Evolutionary conservation across 1,140 invertebrate genomes (phyloP), one percentile per base, ranked within the genome.

Genomic region (Teleopsis dalmanni): DNA sequence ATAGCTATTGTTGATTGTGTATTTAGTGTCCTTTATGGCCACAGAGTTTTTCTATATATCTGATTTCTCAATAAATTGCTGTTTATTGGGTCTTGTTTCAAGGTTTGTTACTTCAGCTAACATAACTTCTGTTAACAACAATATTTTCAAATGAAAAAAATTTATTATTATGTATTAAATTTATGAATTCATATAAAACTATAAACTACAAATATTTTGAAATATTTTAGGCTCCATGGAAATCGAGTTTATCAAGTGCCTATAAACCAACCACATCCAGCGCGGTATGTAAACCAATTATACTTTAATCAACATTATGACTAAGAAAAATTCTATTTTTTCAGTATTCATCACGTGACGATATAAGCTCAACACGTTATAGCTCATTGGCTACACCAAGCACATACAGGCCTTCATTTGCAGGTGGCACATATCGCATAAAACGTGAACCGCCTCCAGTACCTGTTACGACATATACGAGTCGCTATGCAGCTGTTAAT

Each of bases 371-470:
- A 4, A 53, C 64, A 13, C 59, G 64, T 2, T 67, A 66, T 35
- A 22, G 33, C 2, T 50, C 53, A 4, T 41, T 70, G 36, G 48
- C 60, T 48, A 57, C 66, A 18, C 67, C 67, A 10, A 63, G 57
- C 23, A 50, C 62, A 26, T 70, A 65, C 47, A 57, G 67, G 27
- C 67, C 67, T 0, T 70, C 66, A 2, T 70, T 68, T 50, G 66
- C 67, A 0, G 61, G 66, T 1, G 67, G 67, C 6, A 70, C 67
- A 0, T 70, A 70, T 53, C 66, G 66, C 26, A 48, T 62, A 3
- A 63, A 65, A 43, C 58, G 64, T 11, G 63, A 69, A 43, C 45
- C 55, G 0, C 26, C 59, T 9, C 19, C 52, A 4, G 34, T 57
- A 11, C 36, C 43, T 7, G 43, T 52, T 21, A 43, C 51, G 34